Percentiles rank a stretch among this genome's conserved stretches.
phyloP scores from a whole-genome alignment of 2,888 invertebrate species.

The Coelinius sp. region DNA sequence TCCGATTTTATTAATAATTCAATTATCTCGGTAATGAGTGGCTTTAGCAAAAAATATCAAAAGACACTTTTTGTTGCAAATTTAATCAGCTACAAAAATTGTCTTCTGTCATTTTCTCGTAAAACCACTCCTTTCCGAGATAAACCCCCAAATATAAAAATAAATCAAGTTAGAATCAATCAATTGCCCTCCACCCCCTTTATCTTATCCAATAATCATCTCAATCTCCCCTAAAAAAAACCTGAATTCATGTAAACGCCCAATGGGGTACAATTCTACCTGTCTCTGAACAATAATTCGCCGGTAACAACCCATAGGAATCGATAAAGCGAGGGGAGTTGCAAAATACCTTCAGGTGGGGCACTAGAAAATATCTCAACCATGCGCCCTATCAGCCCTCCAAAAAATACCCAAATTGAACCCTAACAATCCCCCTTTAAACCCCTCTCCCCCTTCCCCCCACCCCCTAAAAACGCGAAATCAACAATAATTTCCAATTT shows the following conservation, averaged over 20 bases:
- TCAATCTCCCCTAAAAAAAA: neutral
- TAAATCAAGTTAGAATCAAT: too few species aligned
- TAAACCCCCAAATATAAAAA: too few species aligned
- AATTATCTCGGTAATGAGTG: too few species aligned
- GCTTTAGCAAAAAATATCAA: too few species aligned
- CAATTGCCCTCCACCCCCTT: neutral
- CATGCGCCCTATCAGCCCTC: neutral
- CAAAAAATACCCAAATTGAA: neutral
- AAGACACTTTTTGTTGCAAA: too few species aligned
- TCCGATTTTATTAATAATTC: too few species aligned
- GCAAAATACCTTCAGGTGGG: slow-evolving; percentile 23
- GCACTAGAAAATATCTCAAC: slow-evolving; percentile 1
- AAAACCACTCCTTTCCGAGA: too few species aligned
- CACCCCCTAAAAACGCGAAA: neutral
- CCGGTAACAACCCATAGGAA: slow-evolving; percentile 16
- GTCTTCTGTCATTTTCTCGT: too few species aligned
- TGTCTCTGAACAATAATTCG: neutral
- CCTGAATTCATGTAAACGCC: slow-evolving; percentile 18
- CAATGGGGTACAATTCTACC: slow-evolving; percentile 2
- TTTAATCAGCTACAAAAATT: too few species aligned
- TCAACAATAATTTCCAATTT: too few species aligned
- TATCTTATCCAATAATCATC: neutral
- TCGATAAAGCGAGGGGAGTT: slow-evolving; percentile 1
- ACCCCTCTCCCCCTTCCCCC: too few species aligned
- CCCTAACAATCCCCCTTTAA: too few species aligned